Evolutionary conservation across 2,797 vertebrate species (phyloP), one percentile per base, ranked within the genome.

Genomic region (Synanceia verrucosa): DNA sequence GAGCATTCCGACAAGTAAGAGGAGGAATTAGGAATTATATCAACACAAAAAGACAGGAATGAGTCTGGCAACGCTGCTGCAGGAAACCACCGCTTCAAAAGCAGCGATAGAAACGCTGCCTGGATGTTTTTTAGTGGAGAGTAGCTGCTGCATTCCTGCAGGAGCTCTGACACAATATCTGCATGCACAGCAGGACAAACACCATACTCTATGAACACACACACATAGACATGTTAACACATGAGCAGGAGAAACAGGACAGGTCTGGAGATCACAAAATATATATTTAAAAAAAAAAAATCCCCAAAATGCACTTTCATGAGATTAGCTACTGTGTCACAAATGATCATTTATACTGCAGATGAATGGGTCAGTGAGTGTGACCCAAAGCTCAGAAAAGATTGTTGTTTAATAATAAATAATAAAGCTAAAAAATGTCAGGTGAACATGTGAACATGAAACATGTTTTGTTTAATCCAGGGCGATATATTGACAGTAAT

Each of bases 121-220:
- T 26, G 5, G 71, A 36, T n/a, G n/a, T 34, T 65, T 39, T 65
- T 62, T 37, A 87, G 77, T 78, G 79, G 71, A 70, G 16, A 53
- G 56, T 21, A 73, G 23, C 59, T 76, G 68, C 84, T 88, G 79
- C 86, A 89, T 91, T 90, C 88, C 84, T 71, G 68, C 59, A 79
- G 73, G 77, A 78, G 60, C 50, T 70, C 24, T 37, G 24, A 72
- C 58, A 85, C 18, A 12, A 31, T 47, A 23, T 53, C 31, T 26
- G 31, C 34, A 39, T 85, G 81, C 75, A 83, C n/a, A 44, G 33
- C 59, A 21, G 51, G 36, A 6, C 23, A 48, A 41, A 41, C 26
- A 51, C 28, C 12, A 0, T n/a, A n/a, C 19, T 21, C 16, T 13
- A 33, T 13, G 37, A n/a, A 33, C 5, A 52, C 10, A 53, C 18